A percentile compares a stretch with the other conserved stretches of the same genome.
phyloP scores from a whole-genome alignment of 2,113 vertebrate genomes.

The Channa maculata region DNA sequence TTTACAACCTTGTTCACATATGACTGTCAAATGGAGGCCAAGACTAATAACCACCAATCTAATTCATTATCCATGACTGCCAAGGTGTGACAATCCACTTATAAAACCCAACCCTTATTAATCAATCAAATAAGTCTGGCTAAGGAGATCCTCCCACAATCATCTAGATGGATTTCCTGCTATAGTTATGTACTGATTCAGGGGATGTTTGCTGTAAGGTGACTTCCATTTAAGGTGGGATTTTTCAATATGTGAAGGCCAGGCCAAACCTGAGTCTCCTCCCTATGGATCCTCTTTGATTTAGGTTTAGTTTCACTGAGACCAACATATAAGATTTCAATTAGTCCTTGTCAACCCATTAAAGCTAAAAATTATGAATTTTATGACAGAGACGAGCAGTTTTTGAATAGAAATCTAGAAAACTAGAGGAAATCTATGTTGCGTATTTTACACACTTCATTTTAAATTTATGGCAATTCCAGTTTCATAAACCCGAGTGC shows the following conservation, averaged over 20 bases:
- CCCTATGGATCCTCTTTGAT: not conserved
- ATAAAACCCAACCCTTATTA: slow-evolving; percentile 34
- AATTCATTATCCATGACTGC: slow-evolving; percentile 47
- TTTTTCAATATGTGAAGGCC: not conserved
- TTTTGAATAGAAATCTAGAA: not conserved
- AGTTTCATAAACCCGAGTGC: not conserved
- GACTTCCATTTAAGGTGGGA: slow-evolving; percentile 5
- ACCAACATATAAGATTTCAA: not conserved
- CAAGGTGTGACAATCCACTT: slow-evolving; percentile 49
- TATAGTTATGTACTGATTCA: not conserved
- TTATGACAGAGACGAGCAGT: not conserved
- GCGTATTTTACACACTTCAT: not conserved
- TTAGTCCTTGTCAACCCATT: not conserved
- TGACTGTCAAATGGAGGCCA: slow-evolving; percentile 21
- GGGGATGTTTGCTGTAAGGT: not conserved
- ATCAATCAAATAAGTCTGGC: slow-evolving; percentile 55
- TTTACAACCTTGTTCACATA: slow-evolving; percentile 25
- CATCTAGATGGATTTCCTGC: slow-evolving; percentile 14
- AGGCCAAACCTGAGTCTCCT: not conserved
- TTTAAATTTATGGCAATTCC: not conserved
- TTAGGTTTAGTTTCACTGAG: not conserved
- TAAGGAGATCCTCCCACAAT: slow-evolving; percentile 25
- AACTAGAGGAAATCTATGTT: not conserved
- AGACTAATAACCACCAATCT: slow-evolving; percentile 11
- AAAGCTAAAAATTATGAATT: not conserved